Evolutionary conservation across 2,888 invertebrate species (phyloP), one percentile per base, ranked within the genome.

Genomic region (Cataglyphis rosenhaueri): DNA sequence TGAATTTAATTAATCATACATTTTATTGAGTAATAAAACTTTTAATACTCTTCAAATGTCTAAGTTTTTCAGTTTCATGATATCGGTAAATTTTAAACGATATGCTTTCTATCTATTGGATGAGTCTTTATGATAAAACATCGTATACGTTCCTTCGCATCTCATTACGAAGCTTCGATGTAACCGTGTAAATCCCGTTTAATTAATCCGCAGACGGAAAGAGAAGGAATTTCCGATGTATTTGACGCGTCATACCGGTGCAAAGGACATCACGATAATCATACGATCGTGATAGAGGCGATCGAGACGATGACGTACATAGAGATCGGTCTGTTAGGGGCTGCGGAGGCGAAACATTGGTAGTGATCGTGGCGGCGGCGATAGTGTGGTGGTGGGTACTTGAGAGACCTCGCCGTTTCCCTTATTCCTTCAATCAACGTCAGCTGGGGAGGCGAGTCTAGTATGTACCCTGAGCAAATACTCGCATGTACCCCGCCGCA

Each of bases 401-500:
- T 92, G 92, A 93, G 92, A 89, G 92, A 91, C 91, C 92, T 93
- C 91, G 88, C 91, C 93, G 93, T 93, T 94, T 94, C 94, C 94
- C 94, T 94, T 94, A 94, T 94, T 94, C 92, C 94, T 94, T 94
- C 94, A 94, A 94, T 94, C 94, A 94, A 94, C 94, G 94, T 94
- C 94, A 94, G 94, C 93, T 92, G 91, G 93, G 94, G 93, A 93
- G 92, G 91, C 92, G 91, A 92, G 94, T 93, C 93, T 94, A 94
- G 94, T 94, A 93, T 94, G 94, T 94, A 91, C 93, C 91, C 91
- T 91, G 92, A 84, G 94, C 93, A 94, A 94, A 94, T 94, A 94
- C 93, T 93, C 91, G 90, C 92, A 90, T 92, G 90, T 52, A n/a
- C 52, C 52, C 52, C 92, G 91, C 91, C 90, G 90, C 90, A 91